These are phyloP conservation scores for Leptopilina syphax DNA, from an alignment of 2,888 invertebrate genomes.

Conservation along the genomic window DNA sequence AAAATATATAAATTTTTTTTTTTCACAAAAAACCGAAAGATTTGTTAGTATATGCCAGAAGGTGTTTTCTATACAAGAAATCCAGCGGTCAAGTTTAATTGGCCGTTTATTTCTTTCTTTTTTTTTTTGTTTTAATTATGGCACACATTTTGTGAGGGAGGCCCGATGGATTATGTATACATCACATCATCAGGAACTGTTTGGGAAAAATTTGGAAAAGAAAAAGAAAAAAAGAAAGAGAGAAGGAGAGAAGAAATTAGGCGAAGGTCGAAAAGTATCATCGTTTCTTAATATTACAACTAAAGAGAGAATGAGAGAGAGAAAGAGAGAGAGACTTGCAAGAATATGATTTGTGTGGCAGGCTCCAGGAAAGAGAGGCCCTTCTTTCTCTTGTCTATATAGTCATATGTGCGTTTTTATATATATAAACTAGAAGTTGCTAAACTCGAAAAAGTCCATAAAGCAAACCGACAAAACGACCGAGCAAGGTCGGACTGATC, in stretches of 20 bases:
- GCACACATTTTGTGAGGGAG: conserved; percentile 51
- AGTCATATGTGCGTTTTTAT: conserved; percentile 28
- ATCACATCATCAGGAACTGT: conserved; percentile 44
- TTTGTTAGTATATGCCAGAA: not conserved
- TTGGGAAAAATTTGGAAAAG: conserved; percentile 44
- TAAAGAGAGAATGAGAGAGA: not conserved
- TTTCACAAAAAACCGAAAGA: not conserved
- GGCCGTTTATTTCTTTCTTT: conserved; percentile 44
- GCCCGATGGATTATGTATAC: conserved; percentile 12
- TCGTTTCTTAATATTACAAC: conserved; percentile 41
- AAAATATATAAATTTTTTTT: not conserved
- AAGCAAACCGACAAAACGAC: conserved; percentile 54
- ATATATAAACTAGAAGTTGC: conserved; percentile 24
- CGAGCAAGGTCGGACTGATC: conserved; percentile 69
- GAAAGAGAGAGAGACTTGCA: conserved; percentile 22
- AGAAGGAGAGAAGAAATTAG: conserved; percentile 18
- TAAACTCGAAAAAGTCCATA: conserved; percentile 34
- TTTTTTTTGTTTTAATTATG: conserved; percentile 51
- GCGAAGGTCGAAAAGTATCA: conserved; percentile 30
- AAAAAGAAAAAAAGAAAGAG: conserved; percentile 31
- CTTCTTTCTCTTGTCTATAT: conserved; percentile 44
- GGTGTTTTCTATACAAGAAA: not conserved
- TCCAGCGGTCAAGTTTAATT: conserved; percentile 46
- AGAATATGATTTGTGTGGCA: conserved; percentile 72
- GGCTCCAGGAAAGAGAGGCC: conserved; percentile 64